Evolutionary conservation across 2,113 vertebrate species (phyloP), one percentile per base, ranked within the genome.

Genomic region (Dendrocopos noguchii): DNA sequence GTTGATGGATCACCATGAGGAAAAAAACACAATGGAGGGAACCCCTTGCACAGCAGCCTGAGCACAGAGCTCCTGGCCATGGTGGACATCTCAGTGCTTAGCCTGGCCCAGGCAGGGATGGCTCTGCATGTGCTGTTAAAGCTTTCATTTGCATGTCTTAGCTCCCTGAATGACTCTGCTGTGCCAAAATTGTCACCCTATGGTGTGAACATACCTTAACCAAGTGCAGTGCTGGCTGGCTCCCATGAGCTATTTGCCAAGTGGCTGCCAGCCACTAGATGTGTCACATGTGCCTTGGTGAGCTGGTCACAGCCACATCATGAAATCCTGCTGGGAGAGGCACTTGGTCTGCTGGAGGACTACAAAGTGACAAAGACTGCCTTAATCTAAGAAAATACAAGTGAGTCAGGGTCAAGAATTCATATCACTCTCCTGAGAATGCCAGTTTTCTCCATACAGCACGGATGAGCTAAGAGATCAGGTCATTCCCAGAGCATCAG

Each of bases 221-320:
- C 3, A 15, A 93, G 61, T 33, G 28, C 61, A 61, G 52, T 0
- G 0, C 31, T 85, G 68, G 56, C 4, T 7, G 8, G 36, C 20
- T 72, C 31, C 59, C 31, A 10, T 7, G 53, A 68, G 78, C 63
- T 76, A 7, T 39, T 91, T 72, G 84, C 81, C 77, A 76, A 80
- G 71, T 68, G 39, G 22, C 77, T 81, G 44, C 36, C 53, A 81
- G 36, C 56, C 78, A 31, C 57, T 25, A 11, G 44, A 29, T 9
- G 44, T 0, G 0, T 39, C 0, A 3, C 39, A 21, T 0, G 3
- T 42, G 42, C 73, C 68, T 88, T 7, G n/a, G 53, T 15, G 50
- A 74, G 68, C 22, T 64, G 67, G n/a, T 36, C 56, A 80, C 73
- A 88, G 33, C 25, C 76, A 70, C 65, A 11, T 10, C 0, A 0